Percentiles rank a stretch among this genome's conserved stretches.
Conservation (phyloP, 1,140 invertebrate species). For the Euwallacea similis region DNA sequence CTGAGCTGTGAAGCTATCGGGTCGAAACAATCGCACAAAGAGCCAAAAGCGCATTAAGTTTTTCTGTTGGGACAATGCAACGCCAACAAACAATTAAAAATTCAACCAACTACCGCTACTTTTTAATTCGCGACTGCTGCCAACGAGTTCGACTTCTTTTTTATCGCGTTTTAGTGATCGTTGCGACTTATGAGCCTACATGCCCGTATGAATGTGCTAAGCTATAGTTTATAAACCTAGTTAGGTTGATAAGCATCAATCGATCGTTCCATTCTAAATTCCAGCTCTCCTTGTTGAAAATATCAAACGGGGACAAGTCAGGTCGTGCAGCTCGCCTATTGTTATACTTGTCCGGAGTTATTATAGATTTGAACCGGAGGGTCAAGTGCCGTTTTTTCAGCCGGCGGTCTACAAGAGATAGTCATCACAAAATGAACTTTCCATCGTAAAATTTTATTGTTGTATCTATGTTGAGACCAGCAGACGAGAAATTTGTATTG, state of each 20-base stretch:
- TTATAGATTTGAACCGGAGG: slow-evolving; percentile 45
- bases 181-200: too few species aligned
- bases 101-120: neutral
- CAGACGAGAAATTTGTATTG: slow-evolving; percentile 10
- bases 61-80: too few species aligned
- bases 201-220: too few species aligned
- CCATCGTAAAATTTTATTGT: slow-evolving; percentile 18
- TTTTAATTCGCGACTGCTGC: slow-evolving; percentile 1
- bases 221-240: too few species aligned
- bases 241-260: neutral
- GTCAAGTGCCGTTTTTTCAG: slow-evolving; percentile 39
- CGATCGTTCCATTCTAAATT: slow-evolving; percentile 9
- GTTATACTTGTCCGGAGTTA: slow-evolving; percentile 44
- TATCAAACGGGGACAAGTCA: slow-evolving; percentile 39
- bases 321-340: slow-evolving; percentile 43
- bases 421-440: slow-evolving; percentile 15
- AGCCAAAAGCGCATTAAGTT: too few species aligned
- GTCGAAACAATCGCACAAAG: neutral
- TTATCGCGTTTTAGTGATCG: too few species aligned
- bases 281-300: slow-evolving; percentile 8
- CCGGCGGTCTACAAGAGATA: slow-evolving; percentile 5
- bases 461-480: slow-evolving; percentile 13
- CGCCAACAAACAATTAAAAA: slow-evolving; percentile 1
- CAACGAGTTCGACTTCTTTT: neutral
- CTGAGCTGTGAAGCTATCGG: neutral